These are phyloP conservation scores for Neodiprion lecontei DNA, from an alignment of 1,140 invertebrate species.

Conservation along the genomic window DNA sequence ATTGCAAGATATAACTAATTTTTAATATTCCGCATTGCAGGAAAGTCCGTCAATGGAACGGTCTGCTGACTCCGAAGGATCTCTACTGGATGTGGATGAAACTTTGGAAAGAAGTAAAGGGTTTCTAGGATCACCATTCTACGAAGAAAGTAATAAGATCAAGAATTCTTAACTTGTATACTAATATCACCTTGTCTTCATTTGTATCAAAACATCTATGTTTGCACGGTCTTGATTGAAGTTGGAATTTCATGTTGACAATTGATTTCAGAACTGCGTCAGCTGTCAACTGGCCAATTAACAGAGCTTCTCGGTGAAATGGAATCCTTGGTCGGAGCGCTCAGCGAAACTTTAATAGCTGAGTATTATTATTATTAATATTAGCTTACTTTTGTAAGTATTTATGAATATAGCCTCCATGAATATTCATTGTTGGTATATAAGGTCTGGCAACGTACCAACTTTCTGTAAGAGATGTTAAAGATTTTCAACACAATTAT, in stretches of 20 bases:
- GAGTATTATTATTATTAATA: conserved; percentile 58
- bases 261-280: conserved; percentile 79
- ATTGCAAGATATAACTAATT: too few relatives aligned
- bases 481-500: background rate
- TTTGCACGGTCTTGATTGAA: conserved; percentile 15
- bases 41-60: conserved; percentile 70
- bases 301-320: conserved; percentile 94
- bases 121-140: conserved; percentile 82
- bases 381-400: too few relatives aligned
- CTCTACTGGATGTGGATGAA: conserved; percentile 75
- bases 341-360: conserved; percentile 92
- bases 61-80: conserved; percentile 75
- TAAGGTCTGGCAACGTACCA: too few relatives aligned
- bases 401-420: too few relatives aligned
- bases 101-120: conserved; percentile 85
- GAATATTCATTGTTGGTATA: too few relatives aligned
- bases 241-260: conserved; percentile 26
- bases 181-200: conserved; percentile 9
- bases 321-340: conserved; percentile 90
- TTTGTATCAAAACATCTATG: conserved; percentile 11
- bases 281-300: conserved; percentile 82
- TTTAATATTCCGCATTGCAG: conserved; percentile 45
- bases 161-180: conserved; percentile 43
- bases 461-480: background rate
- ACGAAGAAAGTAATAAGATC: conserved; percentile 78